Conservation (phyloP, 2,113 vertebrate genomes). For the Marmota flaviventris region DNA sequence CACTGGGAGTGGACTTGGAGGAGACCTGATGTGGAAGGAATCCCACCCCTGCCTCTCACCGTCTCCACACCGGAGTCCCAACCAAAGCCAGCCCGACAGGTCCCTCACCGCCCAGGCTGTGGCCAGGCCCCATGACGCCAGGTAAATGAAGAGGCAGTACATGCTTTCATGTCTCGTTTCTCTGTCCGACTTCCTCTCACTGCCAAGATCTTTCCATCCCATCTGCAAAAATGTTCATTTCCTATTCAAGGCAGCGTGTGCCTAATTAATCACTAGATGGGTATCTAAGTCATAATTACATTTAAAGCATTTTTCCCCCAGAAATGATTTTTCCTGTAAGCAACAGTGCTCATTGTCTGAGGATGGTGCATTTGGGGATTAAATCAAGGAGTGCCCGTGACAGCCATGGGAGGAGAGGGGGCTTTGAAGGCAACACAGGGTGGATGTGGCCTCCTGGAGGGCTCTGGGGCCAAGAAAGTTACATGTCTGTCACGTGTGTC, state of each 20-base stretch:
- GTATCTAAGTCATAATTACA: constrained; percentile 50
- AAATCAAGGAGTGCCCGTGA: background rate
- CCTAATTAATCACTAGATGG: background rate
- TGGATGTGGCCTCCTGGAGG: background rate
- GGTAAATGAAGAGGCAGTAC: background rate
- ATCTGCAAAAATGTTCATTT: background rate
- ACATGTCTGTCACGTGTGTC: too few species aligned
- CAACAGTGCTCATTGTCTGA: background rate
- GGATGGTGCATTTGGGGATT: background rate
- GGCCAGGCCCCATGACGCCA: background rate
- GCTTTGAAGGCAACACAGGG: accelerated
- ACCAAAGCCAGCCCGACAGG: background rate
- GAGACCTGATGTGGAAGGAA: background rate
- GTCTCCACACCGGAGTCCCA: background rate
- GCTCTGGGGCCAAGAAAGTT: background rate
- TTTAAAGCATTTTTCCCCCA: background rate
- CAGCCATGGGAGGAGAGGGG: background rate
- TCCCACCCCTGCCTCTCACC: background rate
- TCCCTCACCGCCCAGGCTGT: background rate
- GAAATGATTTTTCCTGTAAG: constrained; percentile 18
- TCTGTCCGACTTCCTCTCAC: background rate
- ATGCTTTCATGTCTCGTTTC: background rate
- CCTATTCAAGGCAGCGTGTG: accelerated
- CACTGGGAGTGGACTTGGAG: background rate
- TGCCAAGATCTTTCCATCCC: background rate